Evolutionary conservation across 1,140 invertebrate genomes (phyloP).

Genomic region (Trichonephila clavata): DNA sequence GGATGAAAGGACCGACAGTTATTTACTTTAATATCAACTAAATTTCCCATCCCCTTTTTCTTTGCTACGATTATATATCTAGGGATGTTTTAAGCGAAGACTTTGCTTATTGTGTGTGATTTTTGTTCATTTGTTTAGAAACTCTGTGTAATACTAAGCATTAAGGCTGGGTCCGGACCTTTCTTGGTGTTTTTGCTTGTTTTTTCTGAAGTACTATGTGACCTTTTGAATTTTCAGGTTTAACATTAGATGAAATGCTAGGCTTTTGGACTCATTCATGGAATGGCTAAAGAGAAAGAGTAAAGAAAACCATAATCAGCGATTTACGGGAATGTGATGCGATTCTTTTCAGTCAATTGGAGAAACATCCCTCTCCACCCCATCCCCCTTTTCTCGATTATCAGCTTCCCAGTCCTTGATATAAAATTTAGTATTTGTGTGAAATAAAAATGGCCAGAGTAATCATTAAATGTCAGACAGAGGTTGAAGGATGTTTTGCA

Average conservation of each 20-base stretch:
- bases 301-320: too few species aligned
- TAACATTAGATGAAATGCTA: not conserved
- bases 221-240: not conserved
- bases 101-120: constrained; percentile 19
- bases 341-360: too few species aligned
- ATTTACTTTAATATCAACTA: constrained; percentile 60
- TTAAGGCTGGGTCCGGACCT: constrained; percentile 40
- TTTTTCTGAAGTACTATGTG: not conserved
- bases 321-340: too few species aligned
- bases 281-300: not conserved
- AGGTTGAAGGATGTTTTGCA: too few species aligned
- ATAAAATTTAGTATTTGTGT: too few species aligned
- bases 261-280: not conserved
- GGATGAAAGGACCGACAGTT: constrained; percentile 61
- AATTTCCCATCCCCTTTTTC: not conserved
- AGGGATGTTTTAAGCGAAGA: constrained; percentile 9
- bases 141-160: constrained; percentile 61
- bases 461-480: too few species aligned
- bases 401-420: too few species aligned
- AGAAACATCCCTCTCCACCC: too few species aligned
- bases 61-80: constrained; percentile 45
- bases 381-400: too few species aligned
- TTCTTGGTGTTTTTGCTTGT: not conserved
- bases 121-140: constrained; percentile 36
- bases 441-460: too few species aligned